These are phyloP conservation scores for Lutraria rhynchaena DNA, from an alignment of 1,140 invertebrate species.

Conservation along the genomic window DNA sequence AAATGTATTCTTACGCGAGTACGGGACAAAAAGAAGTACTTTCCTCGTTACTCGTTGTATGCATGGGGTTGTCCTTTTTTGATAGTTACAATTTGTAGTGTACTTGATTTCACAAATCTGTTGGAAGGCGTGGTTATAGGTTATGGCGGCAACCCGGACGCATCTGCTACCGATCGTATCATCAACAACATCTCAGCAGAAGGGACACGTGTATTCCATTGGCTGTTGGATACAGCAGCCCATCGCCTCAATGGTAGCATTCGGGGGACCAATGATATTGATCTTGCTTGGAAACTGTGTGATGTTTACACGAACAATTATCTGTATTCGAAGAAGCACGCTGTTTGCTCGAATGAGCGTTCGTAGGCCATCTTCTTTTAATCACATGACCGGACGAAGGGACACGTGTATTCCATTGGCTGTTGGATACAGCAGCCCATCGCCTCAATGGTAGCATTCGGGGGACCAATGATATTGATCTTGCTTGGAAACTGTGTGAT, in stretches of 20 bases:
- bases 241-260: constrained; percentile 77
- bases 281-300: constrained; percentile 79
- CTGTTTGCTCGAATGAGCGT: constrained; percentile 63
- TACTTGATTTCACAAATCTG: constrained; percentile 83
- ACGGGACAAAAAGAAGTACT: constrained; percentile 75
- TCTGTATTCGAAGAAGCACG: constrained; percentile 83
- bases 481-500: constrained; percentile 79
- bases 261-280: constrained; percentile 80
- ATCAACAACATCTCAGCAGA: neutral
- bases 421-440: constrained; percentile 83
- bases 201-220: constrained; percentile 48
- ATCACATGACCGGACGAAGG: constrained; percentile 71
- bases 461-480: constrained; percentile 79
- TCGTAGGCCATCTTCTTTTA: constrained; percentile 61
- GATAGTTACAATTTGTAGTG: constrained; percentile 82
- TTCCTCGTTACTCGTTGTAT: constrained; percentile 84
- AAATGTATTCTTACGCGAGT: constrained; percentile 66
- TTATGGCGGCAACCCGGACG: constrained; percentile 62
- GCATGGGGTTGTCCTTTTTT: constrained; percentile 84
- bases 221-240: constrained; percentile 83
- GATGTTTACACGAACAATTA: constrained; percentile 80
- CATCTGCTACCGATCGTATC: neutral
- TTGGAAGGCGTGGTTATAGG: constrained; percentile 67
- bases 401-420: constrained; percentile 71
- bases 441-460: constrained; percentile 80